Evolutionary conservation across 2,113 vertebrate species (phyloP), one percentile per base, ranked within the genome.

Genomic region (Chlorodrepanis virens): DNA sequence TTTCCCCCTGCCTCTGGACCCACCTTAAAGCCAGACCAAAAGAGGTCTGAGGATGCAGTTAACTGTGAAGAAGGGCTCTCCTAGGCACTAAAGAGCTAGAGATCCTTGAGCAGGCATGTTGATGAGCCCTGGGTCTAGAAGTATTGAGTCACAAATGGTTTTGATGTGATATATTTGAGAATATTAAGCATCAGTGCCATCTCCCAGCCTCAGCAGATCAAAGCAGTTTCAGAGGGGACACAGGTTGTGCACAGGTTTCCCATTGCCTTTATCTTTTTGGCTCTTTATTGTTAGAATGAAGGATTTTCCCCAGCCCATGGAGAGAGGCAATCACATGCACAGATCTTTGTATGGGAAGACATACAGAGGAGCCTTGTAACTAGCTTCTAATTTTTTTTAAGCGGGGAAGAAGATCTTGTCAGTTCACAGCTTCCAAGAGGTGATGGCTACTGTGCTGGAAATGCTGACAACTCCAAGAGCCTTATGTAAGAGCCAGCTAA

Each of bases 281-380:
- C 8, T 83, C 13, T 83, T 54, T 35, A 39, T 29, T 77, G 23
- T 42, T 56, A 67, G 67, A 60, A 89, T 1, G 12, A 87, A 35
- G 22, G 47, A 44, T 27, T 82, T 10, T 22, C 12, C 40, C 39
- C 35, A 64, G 44, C 70, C 69, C 0, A 0, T 33, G 33, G 35
- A 35, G 31, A 87, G 27, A 44, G 39, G 70, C 47, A 72, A 33
- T 85, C 68, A 29, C 27, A 23, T 53, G 29, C 14, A 39, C 15
- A 77, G 63, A n/a, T 42, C 0, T 0, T 49, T 65, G 11, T 44
- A 50, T 4, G 17, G 42, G 69, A 78, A 75, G 40, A 33, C 33
- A 78, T 47, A 50, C 9, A 45, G 44, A 68, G 33, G 8, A 87
- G 11, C 33, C 27, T 59, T 70, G 49, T 72, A 65, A 49, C 4